These are phyloP conservation scores for Plodia interpunctella DNA, from an alignment of 1,140 invertebrate genomes.

Conservation along the genomic window DNA sequence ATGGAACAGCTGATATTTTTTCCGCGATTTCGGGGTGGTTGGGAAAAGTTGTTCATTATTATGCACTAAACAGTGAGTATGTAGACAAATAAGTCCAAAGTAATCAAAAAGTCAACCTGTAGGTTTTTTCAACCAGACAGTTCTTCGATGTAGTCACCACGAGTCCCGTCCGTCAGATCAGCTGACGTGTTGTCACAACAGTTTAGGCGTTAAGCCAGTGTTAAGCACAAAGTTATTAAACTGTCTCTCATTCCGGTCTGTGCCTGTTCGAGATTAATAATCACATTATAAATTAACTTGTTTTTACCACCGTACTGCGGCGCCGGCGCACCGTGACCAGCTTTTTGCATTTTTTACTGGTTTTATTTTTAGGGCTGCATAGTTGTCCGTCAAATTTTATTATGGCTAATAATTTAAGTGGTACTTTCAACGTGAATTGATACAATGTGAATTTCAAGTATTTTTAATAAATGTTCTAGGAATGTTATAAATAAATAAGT, in stretches of 20 bases:
- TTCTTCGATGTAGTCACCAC: constrained; percentile 16
- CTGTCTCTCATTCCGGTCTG: constrained; percentile 20
- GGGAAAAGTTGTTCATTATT: no score
- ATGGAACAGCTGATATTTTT: no score
- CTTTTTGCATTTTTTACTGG: constrained; percentile 3
- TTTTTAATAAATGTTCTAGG: no score
- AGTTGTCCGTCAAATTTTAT: not conserved
- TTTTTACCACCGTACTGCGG: constrained; percentile 8
- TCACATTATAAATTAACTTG: constrained; percentile 36
- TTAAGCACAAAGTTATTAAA: constrained; percentile 21
- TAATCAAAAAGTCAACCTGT: no score
- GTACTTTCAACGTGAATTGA: no score
- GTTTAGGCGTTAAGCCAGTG: not conserved
- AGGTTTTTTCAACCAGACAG: no score
- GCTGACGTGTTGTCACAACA: constrained; percentile 34
- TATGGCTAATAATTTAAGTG: not conserved
- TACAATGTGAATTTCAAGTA: no score
- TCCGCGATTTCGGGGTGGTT: no score
- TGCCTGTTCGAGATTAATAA: constrained; percentile 40
- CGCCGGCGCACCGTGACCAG: not conserved
- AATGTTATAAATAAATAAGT: no score
- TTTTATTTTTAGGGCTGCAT: not conserved
- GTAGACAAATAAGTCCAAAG: no score
- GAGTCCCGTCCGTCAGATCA: constrained; percentile 8
- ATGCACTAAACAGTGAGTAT: no score